A percentile compares a stretch with the other conserved stretches of the same genome.
Evolutionary conservation across 1,140 invertebrate genomes (phyloP).

Genomic region (Macrotrachela quadricornifera): DNA sequence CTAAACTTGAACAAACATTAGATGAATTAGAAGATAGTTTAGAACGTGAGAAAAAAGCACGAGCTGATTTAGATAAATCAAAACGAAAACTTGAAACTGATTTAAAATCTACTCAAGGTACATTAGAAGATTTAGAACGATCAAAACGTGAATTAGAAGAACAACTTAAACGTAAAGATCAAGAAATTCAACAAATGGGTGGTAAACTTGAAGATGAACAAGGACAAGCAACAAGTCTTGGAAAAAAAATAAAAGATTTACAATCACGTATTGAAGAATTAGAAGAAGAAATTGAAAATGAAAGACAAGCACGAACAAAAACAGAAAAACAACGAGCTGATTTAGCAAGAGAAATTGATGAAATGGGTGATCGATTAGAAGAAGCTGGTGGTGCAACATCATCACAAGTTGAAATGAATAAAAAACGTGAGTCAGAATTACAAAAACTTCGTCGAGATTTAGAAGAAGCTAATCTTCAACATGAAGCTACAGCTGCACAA

Average conservation of each 20-base stretch:
- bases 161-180: constrained; percentile 54
- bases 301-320: constrained; percentile 57
- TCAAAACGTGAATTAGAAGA: constrained; percentile 94
- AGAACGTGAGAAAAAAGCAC: constrained; percentile 92
- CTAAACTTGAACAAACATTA: constrained; percentile 87
- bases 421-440: constrained; percentile 93
- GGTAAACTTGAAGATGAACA: constrained; percentile 96
- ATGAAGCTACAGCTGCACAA: constrained; percentile 76
- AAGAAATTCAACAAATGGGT: constrained; percentile 74
- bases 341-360: constrained; percentile 80
- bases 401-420: constrained; percentile 94
- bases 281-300: constrained; percentile 87
- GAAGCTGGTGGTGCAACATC: constrained; percentile 95
- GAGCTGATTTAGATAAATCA: constrained; percentile 86
- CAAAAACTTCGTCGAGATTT: constrained; percentile 90
- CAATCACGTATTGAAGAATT: constrained; percentile 63
- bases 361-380: constrained; percentile 83
- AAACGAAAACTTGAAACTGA: constrained; percentile 81
- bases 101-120: constrained; percentile 91
- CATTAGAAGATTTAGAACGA: constrained; percentile 81
- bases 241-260: constrained; percentile 96
- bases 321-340: constrained; percentile 92
- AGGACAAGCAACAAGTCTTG: constrained; percentile 70
- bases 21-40: constrained; percentile 89
- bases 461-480: constrained; percentile 92